Percentiles rank a stretch among this genome's conserved stretches.
Evolutionary conservation across 2,797 vertebrate genomes (phyloP).

Genomic region (Lophius americanus): DNA sequence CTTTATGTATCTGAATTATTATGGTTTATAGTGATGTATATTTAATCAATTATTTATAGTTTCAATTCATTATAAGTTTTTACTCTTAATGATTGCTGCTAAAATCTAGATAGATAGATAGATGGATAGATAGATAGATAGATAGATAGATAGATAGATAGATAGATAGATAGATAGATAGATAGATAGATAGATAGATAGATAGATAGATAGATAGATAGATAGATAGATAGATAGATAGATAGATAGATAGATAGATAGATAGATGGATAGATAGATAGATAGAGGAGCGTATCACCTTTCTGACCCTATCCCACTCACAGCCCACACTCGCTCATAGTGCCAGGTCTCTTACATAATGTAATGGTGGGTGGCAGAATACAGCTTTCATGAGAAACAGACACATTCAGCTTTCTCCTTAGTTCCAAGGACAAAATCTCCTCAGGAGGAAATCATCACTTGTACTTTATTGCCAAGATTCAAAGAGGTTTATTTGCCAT

Average conservation of each 20-base stretch:
- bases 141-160: too few relatives aligned
- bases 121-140: too few relatives aligned
- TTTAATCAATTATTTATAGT: too few relatives aligned
- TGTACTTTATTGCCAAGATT: neutral
- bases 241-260: conserved; percentile 1
- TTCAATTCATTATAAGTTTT: too few relatives aligned
- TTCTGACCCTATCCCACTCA: conserved; percentile 66
- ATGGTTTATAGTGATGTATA: neutral
- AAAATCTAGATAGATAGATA: too few relatives aligned
- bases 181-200: conserved; percentile 1
- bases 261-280: conserved; percentile 9
- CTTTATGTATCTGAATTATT: neutral
- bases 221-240: neutral
- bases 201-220: conserved; percentile 6
- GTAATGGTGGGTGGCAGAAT: conserved; percentile 66
- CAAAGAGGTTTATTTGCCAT: too few relatives aligned
- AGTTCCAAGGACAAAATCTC: neutral
- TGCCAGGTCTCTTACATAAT: conserved; percentile 74
- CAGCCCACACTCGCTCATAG: conserved; percentile 43
- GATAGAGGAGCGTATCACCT: conserved; percentile 53
- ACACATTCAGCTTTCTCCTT: conserved; percentile 27
- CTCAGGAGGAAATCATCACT: neutral
- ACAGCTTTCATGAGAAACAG: conserved; percentile 53
- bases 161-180: neutral
- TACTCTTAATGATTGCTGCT: too few relatives aligned